Conservation (phyloP, 2,797 vertebrate species). For the Podarcis siculus region DNA sequence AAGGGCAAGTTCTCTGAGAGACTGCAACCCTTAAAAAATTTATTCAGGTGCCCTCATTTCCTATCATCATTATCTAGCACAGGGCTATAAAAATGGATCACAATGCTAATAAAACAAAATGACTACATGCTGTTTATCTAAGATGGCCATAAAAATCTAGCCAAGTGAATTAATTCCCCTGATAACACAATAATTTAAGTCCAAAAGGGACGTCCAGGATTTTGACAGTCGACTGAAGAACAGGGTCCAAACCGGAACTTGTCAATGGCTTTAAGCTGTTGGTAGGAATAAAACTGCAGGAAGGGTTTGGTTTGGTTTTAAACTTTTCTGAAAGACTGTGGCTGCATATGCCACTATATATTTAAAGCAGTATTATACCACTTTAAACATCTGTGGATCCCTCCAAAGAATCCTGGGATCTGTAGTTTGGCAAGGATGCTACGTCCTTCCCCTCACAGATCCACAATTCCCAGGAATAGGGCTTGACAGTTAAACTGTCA, state of each 20-base stretch:
- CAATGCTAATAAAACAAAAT: conserved; percentile 71
- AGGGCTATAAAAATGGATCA: conserved; percentile 62
- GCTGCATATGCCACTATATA: too few species aligned
- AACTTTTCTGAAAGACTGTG: conserved; percentile 33
- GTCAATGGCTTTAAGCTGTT: not conserved
- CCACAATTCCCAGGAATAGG: too few species aligned
- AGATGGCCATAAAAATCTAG: conserved; percentile 59
- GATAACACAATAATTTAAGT: conserved; percentile 59
- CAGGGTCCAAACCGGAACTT: conserved; percentile 15
- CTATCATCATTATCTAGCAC: conserved; percentile 56
- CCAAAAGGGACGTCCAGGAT: conserved; percentile 35
- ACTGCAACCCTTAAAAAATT: conserved; percentile 59
- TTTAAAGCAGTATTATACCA: too few species aligned
- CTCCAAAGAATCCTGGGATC: not conserved
- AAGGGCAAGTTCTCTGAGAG: conserved; percentile 25
- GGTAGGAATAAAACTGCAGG: conserved; percentile 18
- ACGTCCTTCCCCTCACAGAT: too few species aligned
- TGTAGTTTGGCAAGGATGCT: too few species aligned
- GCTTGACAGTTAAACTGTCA: too few species aligned
- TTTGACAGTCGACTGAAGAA: conserved; percentile 53
- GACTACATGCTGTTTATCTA: conserved; percentile 61
- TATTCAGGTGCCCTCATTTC: conserved; percentile 46
- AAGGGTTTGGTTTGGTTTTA: conserved; percentile 41
- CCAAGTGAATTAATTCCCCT: conserved; percentile 54
- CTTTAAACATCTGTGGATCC: not conserved